Evolutionary conservation across 2,797 vertebrate genomes (phyloP), one percentile per base, ranked within the genome.

Genomic region (Coluber constrictor): DNA sequence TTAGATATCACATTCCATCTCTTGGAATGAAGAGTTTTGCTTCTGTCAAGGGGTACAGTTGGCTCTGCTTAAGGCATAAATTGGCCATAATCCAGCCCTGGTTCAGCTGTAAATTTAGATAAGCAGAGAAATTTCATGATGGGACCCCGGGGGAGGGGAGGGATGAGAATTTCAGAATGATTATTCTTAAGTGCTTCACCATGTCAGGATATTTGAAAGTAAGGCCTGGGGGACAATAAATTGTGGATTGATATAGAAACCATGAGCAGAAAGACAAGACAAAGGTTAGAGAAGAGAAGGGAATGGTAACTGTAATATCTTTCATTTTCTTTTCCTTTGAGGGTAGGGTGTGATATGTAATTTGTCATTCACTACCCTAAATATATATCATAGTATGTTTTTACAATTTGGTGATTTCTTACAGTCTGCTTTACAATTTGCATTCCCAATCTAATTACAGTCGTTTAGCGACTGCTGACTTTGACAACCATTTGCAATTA

Each of bases 81-180:
- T 23, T 83, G 74, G 20, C 74, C 37, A 47, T 47, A 83, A 47
- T 83, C 20, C 20, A 83, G 20, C 20, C 4, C 10, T 47, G 20
- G 74, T 83, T 47, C 37, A 95, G 94, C 88, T 91, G 94, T 93
- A 94, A 51, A 83, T 89, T 96, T 93, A 96, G 95, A 90, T 79
- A 94, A 88, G 94, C 92, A 92, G 93, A 93, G 90, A 83, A 60
- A 87, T 93, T 29, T 91, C 43, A 90, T 93, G 93, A 92, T 94
- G 95, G 79, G 59, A 86, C 66, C 93, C 91, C 74, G 27, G 29
- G 92, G 92, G 92, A 95, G 95, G 90, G 74, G 91, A 86, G 92
- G 79, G 90, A 94, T 92, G 74, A 57, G 43, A 23, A 94, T 95
- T 95, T 95, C 51, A 32, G 92, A 18, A n/a, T 25, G 70, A 66